These are phyloP conservation scores for Hypocryptadius cinnamomeus DNA, from an alignment of 2,113 vertebrate species.

Conservation along the genomic window DNA sequence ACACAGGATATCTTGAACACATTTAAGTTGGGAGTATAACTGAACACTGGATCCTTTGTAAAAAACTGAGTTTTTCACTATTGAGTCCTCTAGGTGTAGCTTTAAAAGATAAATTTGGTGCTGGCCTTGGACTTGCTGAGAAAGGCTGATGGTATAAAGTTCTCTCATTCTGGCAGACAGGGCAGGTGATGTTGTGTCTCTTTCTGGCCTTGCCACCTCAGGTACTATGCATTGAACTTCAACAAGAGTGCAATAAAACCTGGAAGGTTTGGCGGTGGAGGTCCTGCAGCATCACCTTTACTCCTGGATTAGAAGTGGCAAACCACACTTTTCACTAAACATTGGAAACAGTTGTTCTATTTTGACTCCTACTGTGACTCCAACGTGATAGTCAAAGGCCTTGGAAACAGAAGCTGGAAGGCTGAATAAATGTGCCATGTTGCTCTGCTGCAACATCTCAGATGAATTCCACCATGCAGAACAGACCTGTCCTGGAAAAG, in stretches of 20 bases:
- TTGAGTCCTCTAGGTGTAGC: not conserved
- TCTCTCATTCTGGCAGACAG: not conserved
- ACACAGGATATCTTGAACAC: not conserved
- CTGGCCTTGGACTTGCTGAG: not conserved
- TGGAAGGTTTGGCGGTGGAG: not conserved
- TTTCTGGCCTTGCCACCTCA: not conserved
- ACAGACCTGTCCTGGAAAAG: not conserved
- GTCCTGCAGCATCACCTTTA: not conserved
- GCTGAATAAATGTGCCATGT: not conserved
- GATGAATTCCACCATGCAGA: not conserved
- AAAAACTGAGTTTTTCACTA: not conserved
- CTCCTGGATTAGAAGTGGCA: not conserved
- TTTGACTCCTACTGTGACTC: not conserved
- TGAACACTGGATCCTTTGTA: not conserved
- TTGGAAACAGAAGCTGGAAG: not conserved
- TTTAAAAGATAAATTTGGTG: not conserved
- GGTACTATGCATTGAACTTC: not conserved
- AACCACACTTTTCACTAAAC: not conserved
- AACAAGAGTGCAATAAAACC: accelerated
- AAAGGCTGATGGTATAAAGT: not conserved
- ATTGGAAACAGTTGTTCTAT: accelerated
- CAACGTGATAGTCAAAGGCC: not conserved
- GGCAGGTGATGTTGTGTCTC: not conserved
- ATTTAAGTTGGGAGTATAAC: not conserved
- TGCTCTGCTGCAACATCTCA: not conserved